Percentiles rank a stretch among this genome's conserved stretches.
Conservation (phyloP, 2,888 invertebrate species). For the Lepetodrilus schrolli region DNA sequence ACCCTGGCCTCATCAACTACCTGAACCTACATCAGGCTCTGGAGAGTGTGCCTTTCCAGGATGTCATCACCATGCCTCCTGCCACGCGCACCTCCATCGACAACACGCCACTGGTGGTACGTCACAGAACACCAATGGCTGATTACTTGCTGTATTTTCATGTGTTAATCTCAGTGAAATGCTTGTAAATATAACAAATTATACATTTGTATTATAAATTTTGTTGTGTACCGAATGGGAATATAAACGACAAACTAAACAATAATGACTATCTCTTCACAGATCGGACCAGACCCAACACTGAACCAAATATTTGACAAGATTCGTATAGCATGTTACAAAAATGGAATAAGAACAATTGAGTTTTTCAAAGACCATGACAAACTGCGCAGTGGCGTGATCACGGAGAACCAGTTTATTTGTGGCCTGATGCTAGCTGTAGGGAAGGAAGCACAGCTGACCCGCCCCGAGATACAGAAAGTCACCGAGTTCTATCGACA, state of each 20-base stretch:
- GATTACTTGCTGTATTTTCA: too few relatives aligned
- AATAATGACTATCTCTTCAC: too few relatives aligned
- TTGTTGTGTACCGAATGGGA: too few relatives aligned
- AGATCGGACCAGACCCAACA: conserved; percentile 66
- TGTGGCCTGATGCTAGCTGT: conserved; percentile 73
- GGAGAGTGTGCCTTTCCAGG: neutral
- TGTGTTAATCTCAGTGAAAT: too few relatives aligned
- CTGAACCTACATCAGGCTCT: conserved; percentile 71
- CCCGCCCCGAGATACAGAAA: conserved; percentile 71
- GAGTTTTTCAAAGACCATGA: conserved; percentile 76
- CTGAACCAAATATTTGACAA: conserved; percentile 73
- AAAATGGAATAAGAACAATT: conserved; percentile 72
- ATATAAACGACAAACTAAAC: too few relatives aligned
- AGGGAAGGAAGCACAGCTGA: conserved; percentile 74
- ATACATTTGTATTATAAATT: too few relatives aligned
- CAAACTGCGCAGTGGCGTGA: conserved; percentile 71
- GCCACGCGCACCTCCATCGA: neutral
- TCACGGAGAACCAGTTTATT: conserved; percentile 75
- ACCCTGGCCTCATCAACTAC: conserved; percentile 72
- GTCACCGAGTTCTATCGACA: conserved; percentile 72
- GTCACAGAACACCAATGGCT: too few relatives aligned
- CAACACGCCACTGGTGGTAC: neutral
- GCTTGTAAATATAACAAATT: too few relatives aligned
- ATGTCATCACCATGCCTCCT: neutral
- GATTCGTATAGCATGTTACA: conserved; percentile 72